Base-by-base conservation (phyloP, 2,797 vertebrate genomes). In the Heterohyrax brucei region DNA sequence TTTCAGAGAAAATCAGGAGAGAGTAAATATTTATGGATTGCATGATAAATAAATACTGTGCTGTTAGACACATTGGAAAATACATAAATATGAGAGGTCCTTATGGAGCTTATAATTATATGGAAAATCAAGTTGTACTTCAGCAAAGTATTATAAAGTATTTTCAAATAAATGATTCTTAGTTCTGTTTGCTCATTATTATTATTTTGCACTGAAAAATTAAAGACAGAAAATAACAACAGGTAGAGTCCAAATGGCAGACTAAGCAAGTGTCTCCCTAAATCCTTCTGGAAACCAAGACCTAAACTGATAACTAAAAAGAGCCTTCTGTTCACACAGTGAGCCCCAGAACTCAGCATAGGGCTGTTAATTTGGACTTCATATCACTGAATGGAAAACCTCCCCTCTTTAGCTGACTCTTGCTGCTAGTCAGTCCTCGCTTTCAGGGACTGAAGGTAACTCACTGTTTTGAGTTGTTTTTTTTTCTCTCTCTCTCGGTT, bases 1-100 rank as follows among this genome's bases (percentile, higher is more conserved):
- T 92, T 95, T 83, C 18, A 87, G 79, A 73, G 26, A 87, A 86
- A 64, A 82, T 30, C 77, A 8, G 16, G n/a, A 79, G 50, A 89
- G 13, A 86, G 7, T 5, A 87, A 83, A 30, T 92, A 79, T 59
- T 91, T 82, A 83, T 70, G 75, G 10, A 39, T 56, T 84, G 26
- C 1, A 33, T 90, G 2, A 82, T 82, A 72, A 4, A 64, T 77
- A 56, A 89, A 48, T 76, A 53, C 70, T 19, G 78, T 79, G 87
- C 21, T 62, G 70, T 94, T 78, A 81, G 68, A 53, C 16, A 61
- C 5, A 61, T 39, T 89, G 22, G 19, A 85, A 82, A 70, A 24
- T 46, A 44, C 21, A 62, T 87, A 82, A 89, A 64, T 93, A 87
- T 53, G 18, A 83, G 14, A 48, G 1, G 5, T 85, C 13, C 46